Evolutionary conservation across 53 echinoderm and acorn worm genomes (phyloP), one percentile per base, ranked within the genome.

Genomic region (Temnopleurus reevesii): DNA sequence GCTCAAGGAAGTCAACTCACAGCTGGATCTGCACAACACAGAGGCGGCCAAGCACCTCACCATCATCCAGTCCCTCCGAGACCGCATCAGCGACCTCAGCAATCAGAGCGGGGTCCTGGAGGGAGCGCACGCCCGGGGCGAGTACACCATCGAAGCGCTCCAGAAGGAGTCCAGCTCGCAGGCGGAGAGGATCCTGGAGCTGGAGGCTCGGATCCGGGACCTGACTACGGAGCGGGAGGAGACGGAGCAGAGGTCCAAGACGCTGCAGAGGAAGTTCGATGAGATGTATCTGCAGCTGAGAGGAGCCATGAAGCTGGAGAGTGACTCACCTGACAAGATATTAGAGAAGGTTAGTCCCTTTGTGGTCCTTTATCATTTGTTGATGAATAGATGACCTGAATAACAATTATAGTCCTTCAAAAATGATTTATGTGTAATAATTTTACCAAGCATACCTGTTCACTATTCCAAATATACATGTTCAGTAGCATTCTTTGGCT

Each of bases 221-320:
- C 92, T 99, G 59, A 93, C 89, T 8, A 36, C 25, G 8, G 94
- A 94, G 89, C 65, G 96, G 61, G 99, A 99, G 64, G 96, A 93
- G 58, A 59, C 96, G 0, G 95, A 94, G 77, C 91, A 91, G 89
- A 91, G 86, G 84, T 46, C 92, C n/a, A 80, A 66, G 81, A 29
- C 77, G 29, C 53, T 90, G 92, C 93, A 96, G 79, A 86, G 94
- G 77, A 93, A 93, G 59, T 96, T 92, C 79, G 91, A 91, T 64
- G 93, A 93, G 46, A 89, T 99, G 51, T 94, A 92, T 76, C 43
- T 97, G 85, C 93, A 92, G 91, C 92, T 97, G 51, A 91, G 93
- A 29, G 93, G 90, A 25, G 77, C 92, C 4, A 63, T 93, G 46
- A 89, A 83, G 35, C 58, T 89, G 9, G 92, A 95, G 76, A 77